phyloP scores from a whole-genome alignment of 1,140 invertebrate genomes.

The Pogonognathellus flavescens region DNA sequence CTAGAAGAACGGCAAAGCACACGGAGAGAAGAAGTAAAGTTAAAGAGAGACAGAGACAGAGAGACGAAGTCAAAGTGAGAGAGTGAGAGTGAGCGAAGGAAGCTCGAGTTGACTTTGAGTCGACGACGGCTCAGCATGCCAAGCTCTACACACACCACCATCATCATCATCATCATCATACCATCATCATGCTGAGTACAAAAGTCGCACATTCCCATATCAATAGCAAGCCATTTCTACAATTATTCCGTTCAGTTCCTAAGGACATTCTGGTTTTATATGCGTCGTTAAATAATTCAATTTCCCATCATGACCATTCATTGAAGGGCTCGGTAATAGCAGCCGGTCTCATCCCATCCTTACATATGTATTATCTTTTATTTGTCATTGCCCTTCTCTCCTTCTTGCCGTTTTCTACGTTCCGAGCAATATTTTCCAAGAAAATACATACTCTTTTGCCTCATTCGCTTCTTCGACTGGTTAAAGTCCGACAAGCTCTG shows the following conservation, averaged over 20 bases:
- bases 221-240: constrained; percentile 59
- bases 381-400: constrained; percentile 53
- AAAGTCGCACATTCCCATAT: constrained; percentile 60
- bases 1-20: neutral
- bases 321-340: constrained; percentile 39
- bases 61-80: neutral
- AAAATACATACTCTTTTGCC: neutral
- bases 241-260: constrained; percentile 58
- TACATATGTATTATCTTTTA: constrained; percentile 54
- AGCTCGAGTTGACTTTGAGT: constrained; percentile 12
- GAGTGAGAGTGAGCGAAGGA: neutral
- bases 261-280: constrained; percentile 61
- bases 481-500: neutral
- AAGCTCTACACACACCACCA: constrained; percentile 1
- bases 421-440: constrained; percentile 20
- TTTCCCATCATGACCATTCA: constrained; percentile 61
- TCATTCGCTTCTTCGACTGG: neutral
- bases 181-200: constrained; percentile 31
- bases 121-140: constrained; percentile 20
- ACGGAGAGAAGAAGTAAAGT: neutral
- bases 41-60: neutral
- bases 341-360: constrained; percentile 38
- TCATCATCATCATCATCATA: constrained; percentile 29
- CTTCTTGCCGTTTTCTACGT: neutral
- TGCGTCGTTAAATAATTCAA: constrained; percentile 61